phyloP scores from a whole-genome alignment of 2,888 invertebrate species.

The Deladenus siricidicola region DNA sequence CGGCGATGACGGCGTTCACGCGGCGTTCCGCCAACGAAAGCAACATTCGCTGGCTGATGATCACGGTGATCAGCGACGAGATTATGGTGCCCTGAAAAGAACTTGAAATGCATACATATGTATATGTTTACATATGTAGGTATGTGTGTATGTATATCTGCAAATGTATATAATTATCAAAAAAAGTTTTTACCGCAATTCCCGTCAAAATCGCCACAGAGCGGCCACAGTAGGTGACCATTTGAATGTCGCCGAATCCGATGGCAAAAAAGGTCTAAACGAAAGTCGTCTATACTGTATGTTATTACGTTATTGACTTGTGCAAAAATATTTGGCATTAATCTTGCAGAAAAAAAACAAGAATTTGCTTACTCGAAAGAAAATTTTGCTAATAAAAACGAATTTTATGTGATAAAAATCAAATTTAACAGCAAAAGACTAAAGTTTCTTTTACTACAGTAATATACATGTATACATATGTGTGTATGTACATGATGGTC shows the following conservation, averaged over 20 bases:
- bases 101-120: not conserved
- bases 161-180: not conserved
- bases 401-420: no score
- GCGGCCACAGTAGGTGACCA: conserved; percentile 98
- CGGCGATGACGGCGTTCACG: conserved; percentile 86
- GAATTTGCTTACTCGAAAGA: no score
- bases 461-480: no score
- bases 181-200: conserved; percentile 71
- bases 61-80: conserved; percentile 95
- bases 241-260: conserved; percentile 94
- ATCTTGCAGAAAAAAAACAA: no score
- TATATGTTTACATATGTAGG: no score
- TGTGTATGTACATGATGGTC: no score
- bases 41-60: conserved; percentile 95
- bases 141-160: no score
- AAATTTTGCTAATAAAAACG: no score
- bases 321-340: no score
- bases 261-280: conserved; percentile 89
- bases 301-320: no score
- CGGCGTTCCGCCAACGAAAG: conserved; percentile 97
- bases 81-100: conserved; percentile 82
- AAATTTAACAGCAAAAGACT: no score
- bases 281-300: not conserved
- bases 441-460: no score
- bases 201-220: conserved; percentile 97